These are phyloP conservation scores for Cisticola juncidis DNA, from an alignment of 2,113 vertebrate genomes.

Conservation along the genomic window DNA sequence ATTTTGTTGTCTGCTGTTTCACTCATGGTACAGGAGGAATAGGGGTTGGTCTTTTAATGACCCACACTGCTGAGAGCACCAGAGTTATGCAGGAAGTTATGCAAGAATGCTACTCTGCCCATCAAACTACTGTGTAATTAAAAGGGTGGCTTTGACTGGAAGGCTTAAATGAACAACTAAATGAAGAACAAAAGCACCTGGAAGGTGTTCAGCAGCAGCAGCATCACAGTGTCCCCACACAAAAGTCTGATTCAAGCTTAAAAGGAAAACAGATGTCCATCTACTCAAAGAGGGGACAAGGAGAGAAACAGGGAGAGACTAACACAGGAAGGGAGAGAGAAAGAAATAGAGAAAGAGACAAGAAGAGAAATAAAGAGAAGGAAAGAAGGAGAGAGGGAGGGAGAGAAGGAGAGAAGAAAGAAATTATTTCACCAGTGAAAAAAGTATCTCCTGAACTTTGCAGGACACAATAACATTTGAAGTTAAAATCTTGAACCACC, in stretches of 20 bases:
- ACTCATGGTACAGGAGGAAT: not conserved
- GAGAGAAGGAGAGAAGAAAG: not conserved
- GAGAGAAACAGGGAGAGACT: not conserved
- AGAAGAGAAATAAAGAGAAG: not conserved
- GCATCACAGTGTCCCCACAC: not conserved
- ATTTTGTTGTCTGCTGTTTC: not conserved
- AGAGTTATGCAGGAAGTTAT: not conserved
- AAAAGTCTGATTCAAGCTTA: not conserved
- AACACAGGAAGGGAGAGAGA: not conserved
- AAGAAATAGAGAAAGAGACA: not conserved
- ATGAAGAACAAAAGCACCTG: not conserved
- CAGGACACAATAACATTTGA: not conserved
- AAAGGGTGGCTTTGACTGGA: not conserved
- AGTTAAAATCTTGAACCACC: not conserved
- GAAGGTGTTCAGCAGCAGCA: not conserved
- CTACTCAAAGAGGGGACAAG: not conserved
- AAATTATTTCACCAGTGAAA: not conserved
- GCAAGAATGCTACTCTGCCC: not conserved
- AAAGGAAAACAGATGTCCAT: not conserved
- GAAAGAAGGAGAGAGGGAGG: not conserved
- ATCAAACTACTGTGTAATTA: not conserved
- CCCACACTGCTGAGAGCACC: not conserved
- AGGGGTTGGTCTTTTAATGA: not conserved
- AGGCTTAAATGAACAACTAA: conserved; percentile 31
- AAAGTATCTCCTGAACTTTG: not conserved